Base-by-base conservation (phyloP, 2,888 invertebrate genomes). In the Spicauda simplicius region DNA sequence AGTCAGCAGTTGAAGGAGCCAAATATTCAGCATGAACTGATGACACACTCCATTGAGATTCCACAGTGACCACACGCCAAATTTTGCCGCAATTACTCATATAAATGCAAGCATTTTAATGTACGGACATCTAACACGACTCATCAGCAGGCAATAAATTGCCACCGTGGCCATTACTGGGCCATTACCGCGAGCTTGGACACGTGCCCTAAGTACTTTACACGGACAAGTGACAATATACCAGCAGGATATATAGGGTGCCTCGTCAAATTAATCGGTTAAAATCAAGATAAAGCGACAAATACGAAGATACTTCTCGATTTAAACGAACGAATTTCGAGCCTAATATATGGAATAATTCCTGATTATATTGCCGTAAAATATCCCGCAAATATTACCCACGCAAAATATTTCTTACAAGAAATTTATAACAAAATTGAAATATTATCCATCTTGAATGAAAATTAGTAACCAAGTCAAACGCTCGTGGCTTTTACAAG, bases 171-270 rank as follows among this genome's bases (percentile, higher is more conserved):
- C 60, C 60, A 16, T 18, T 8, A 30, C 25, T 56, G 25, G n/a
- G 2, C 48, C 59, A 59, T 48, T 59, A 25, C 48, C 19, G 45
- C 20, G 2, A 25, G 45, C 50, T 60, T 60, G 60, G 60, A 60
- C 60, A 18, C 33, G n/a, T 60, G 60, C 60, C 60, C 52, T 60
- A 33, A 50, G 60, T 60, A 12, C 50, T 58, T n/a, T 16, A 18
- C 18, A 16, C 8, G 19, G 19, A 25, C 41, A 45, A 50, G 16
- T 37, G 37, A 56, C 33, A 37, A n/a, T 59, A 50, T 20, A 58
- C 19, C 33, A 7, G n/a, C 6, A 30, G 54, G 19, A 25, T 54
- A 25, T 37, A 37, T 33, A 33, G 33, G 33, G 33, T 37, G 37
- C 37, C 37, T 12, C 37, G 12, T 12, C 37, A 37, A 37, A 12